phyloP scores from a whole-genome alignment of 1,140 invertebrate species.

The Tetraneura akinire region DNA sequence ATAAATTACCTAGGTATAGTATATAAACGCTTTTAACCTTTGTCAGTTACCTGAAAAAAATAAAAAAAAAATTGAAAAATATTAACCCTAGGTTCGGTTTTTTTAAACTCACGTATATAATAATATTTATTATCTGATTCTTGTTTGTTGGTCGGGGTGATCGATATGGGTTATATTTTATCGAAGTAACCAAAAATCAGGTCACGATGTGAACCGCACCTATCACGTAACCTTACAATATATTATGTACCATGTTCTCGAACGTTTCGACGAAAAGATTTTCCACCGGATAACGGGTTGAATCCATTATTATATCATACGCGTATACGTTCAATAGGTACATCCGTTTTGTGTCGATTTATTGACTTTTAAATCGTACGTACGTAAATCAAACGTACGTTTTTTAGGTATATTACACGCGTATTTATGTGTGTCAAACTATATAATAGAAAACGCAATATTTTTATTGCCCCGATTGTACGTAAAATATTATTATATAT shows the following conservation, averaged over 20 bases:
- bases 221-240: neutral
- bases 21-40: neutral
- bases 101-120: neutral
- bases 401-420: constrained; percentile 32
- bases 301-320: neutral
- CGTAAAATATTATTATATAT: too few relatives aligned
- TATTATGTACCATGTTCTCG: neutral
- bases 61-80: too few relatives aligned
- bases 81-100: neutral
- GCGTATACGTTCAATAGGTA: neutral
- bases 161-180: neutral
- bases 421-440: too few relatives aligned
- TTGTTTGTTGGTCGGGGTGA: neutral
- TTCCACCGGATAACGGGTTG: constrained; percentile 23
- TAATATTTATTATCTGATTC: neutral
- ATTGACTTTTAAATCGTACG: constrained; percentile 30
- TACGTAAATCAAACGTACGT: constrained; percentile 9
- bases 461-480: neutral
- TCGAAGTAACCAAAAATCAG: constrained; percentile 34
- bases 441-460: neutral
- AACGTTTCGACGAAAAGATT: neutral
- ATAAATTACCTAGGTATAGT: too few relatives aligned
- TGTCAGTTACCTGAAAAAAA: neutral
- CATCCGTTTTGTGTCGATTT: constrained; percentile 40
- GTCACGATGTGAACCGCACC: constrained; percentile 20